Percentiles rank a stretch among this genome's conserved stretches.
These are phyloP conservation scores for Lasioglossum albipes DNA, from an alignment of 1,140 invertebrate species.

Conservation along the genomic window DNA sequence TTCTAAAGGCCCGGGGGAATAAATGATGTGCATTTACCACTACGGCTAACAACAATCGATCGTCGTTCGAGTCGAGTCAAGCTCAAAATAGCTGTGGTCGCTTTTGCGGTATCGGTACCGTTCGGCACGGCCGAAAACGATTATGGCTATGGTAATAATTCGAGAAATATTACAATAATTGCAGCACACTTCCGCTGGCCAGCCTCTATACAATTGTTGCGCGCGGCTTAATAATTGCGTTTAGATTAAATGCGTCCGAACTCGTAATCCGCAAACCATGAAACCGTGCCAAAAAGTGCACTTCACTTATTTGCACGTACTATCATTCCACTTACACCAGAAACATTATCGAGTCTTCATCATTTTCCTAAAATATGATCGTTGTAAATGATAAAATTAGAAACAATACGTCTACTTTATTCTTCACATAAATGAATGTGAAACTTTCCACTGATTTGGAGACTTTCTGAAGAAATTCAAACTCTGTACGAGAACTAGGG, in stretches of 20 bases:
- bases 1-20: not conserved
- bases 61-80: not conserved
- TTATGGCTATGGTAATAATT: constrained; percentile 1
- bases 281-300: too few species aligned
- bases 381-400: too few species aligned
- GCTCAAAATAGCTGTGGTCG: constrained; percentile 7
- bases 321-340: too few species aligned
- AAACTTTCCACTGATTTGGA: too few species aligned
- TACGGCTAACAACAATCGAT: not conserved
- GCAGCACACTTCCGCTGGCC: not conserved
- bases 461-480: too few species aligned
- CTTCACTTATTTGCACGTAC: too few species aligned
- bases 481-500: too few species aligned
- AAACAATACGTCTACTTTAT: too few species aligned
- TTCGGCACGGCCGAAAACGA: not conserved
- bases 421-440: too few species aligned
- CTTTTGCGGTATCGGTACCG: not conserved
- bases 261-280: not conserved
- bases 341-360: too few species aligned
- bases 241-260: not conserved
- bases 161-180: constrained; percentile 4
- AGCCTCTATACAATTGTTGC: not conserved
- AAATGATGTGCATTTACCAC: not conserved
- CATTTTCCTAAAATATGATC: too few species aligned
- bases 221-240: not conserved